phyloP scores from a whole-genome alignment of 2,113 vertebrate genomes.

The Cebus imitator region DNA sequence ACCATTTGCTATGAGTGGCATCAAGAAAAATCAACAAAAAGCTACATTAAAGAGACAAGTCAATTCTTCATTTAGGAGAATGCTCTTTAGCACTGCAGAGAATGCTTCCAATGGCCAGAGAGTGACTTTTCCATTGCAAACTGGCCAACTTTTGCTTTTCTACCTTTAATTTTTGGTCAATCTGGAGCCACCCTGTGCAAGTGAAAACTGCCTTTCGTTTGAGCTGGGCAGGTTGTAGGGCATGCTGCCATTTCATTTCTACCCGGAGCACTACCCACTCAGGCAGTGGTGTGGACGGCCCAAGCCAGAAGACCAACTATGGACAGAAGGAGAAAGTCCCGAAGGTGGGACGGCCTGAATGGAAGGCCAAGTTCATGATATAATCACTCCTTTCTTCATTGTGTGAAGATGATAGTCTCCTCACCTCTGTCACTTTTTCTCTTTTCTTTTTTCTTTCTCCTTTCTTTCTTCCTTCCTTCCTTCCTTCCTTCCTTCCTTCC shows the following conservation, averaged over 20 bases:
- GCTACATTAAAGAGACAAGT: background rate
- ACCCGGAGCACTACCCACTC: no score
- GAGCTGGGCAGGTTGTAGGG: background rate
- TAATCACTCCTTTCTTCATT: fast-evolving
- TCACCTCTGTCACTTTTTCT: background rate
- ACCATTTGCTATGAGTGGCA: conserved; percentile 8
- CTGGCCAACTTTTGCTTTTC: background rate
- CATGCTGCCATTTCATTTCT: background rate
- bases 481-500: no score
- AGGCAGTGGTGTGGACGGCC: background rate
- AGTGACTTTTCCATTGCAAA: background rate
- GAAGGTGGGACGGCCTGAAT: background rate
- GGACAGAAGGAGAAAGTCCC: no score
- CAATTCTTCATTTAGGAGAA: background rate
- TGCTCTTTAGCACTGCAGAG: background rate
- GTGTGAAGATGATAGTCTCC: no score
- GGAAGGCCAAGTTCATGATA: background rate
- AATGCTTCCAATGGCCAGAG: background rate
- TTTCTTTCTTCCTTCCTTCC: no score
- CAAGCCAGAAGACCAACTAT: fast-evolving
- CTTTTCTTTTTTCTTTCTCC: no score
- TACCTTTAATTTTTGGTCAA: background rate
- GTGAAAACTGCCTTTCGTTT: background rate
- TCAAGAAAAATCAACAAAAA: conserved; percentile 10
- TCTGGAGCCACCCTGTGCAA: background rate